Conservation (phyloP, 2,888 invertebrate species). For the Myathropa florea region DNA sequence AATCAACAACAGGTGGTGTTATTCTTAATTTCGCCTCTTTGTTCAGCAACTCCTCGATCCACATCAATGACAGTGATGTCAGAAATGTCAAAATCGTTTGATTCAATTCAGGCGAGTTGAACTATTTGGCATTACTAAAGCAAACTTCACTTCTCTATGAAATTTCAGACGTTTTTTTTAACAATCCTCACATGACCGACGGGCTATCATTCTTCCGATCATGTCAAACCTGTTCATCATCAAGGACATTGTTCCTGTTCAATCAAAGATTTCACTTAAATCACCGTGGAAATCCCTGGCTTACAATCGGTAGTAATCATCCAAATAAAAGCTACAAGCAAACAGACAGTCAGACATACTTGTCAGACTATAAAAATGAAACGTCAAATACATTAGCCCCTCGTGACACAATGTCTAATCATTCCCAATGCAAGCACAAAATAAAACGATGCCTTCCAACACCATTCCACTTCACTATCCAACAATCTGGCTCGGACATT, state of each 20-base stretch:
- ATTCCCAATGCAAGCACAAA: neutral
- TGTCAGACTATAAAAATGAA: neutral
- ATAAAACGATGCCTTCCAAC: neutral
- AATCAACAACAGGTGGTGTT: no score
- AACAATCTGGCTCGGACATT: constrained; percentile 18
- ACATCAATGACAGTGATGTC: no score
- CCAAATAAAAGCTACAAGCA: neutral
- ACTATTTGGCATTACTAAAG: no score
- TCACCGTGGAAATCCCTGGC: neutral
- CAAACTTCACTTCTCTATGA: no score
- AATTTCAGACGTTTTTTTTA: no score
- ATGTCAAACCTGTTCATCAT: neutral
- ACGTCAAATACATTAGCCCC: neutral
- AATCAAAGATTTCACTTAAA: neutral
- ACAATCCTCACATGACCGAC: no score
- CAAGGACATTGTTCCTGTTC: neutral
- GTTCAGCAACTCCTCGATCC: no score
- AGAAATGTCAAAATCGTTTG: no score
- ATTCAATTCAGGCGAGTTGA: no score
- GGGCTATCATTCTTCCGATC: neutral
- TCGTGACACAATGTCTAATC: neutral
- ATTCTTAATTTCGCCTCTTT: no score
- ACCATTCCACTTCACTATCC: neutral
- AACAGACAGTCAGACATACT: neutral
- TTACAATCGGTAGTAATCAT: neutral